These are phyloP conservation scores for Thecocarcelia acutangulata DNA, from an alignment of 2,888 invertebrate genomes.

Conservation along the genomic window DNA sequence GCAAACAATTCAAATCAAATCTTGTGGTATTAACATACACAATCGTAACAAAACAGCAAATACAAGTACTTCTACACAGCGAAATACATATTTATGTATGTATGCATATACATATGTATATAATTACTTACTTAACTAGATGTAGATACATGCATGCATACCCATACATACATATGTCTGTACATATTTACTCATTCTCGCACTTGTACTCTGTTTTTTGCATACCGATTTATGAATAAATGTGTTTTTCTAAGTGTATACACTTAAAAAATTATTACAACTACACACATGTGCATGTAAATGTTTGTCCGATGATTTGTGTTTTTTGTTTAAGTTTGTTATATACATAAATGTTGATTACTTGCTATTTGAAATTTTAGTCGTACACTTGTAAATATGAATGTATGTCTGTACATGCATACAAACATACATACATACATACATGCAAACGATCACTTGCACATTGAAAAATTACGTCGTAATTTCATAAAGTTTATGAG, in stretches of 20 bases:
- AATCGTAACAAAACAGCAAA: neutral
- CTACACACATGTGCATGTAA: slow-evolving; percentile 2
- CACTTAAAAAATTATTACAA: neutral
- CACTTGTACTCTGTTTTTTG: slow-evolving; percentile 30
- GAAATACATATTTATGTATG: neutral
- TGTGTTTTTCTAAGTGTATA: slow-evolving; percentile 24
- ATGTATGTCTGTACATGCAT: slow-evolving; percentile 1
- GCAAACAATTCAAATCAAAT: slow-evolving; percentile 59
- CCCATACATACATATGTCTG: neutral
- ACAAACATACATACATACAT: neutral
- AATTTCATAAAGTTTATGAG: slow-evolving; percentile 70
- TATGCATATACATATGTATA: neutral
- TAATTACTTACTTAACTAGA: neutral
- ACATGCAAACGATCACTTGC: neutral
- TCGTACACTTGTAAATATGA: slow-evolving; percentile 35
- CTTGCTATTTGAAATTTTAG: slow-evolving; percentile 50
- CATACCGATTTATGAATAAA: neutral
- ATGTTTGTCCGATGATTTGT: slow-evolving; percentile 3
- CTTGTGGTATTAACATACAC: slow-evolving; percentile 34
- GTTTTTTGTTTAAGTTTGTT: slow-evolving; percentile 18
- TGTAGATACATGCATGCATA: neutral
- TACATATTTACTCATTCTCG: neutral
- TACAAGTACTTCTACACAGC: neutral
- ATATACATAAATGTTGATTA: slow-evolving; percentile 58
- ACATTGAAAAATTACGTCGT: slow-evolving; percentile 67